These are phyloP conservation scores for Tachyglossus aculeatus DNA, from an alignment of 2,797 vertebrate genomes.

Conservation along the genomic window DNA sequence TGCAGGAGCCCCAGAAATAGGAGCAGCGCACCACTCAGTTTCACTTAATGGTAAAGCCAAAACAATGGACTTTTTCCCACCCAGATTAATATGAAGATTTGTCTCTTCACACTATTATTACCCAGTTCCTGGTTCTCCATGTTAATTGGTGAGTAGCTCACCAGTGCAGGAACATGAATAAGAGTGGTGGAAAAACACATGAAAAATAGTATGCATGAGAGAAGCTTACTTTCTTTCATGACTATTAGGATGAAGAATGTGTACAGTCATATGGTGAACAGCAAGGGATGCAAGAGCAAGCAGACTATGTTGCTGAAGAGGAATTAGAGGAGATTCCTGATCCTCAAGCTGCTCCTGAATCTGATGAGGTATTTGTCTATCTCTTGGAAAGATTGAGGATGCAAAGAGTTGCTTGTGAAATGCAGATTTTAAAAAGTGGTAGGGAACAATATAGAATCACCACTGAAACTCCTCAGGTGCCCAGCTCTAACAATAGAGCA, in stretches of 20 bases:
- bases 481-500: too few relatives aligned
- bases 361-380: constrained; percentile 79
- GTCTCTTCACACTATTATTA: background rate
- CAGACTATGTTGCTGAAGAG: constrained; percentile 70
- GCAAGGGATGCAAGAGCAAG: constrained; percentile 70
- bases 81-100: background rate
- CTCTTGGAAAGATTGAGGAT: constrained; percentile 18
- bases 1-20: too few relatives aligned
- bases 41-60: background rate
- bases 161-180: constrained; percentile 6
- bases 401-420: background rate
- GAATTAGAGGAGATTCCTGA: constrained; percentile 69
- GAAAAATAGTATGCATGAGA: constrained; percentile 72
- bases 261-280: constrained; percentile 77
- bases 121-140: background rate
- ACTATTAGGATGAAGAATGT: constrained; percentile 87
- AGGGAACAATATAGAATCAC: too few relatives aligned
- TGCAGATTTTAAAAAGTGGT: background rate
- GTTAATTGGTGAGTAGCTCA: background rate
- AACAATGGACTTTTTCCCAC: background rate
- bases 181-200: constrained; percentile 48
- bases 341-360: constrained; percentile 75
- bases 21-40: too few relatives aligned
- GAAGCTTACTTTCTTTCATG: constrained; percentile 48
- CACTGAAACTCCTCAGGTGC: too few relatives aligned